Percentiles rank a stretch among this genome's conserved stretches.
Evolutionary conservation across 2,797 vertebrate genomes (phyloP).

Genomic region (Morus bassanus): DNA sequence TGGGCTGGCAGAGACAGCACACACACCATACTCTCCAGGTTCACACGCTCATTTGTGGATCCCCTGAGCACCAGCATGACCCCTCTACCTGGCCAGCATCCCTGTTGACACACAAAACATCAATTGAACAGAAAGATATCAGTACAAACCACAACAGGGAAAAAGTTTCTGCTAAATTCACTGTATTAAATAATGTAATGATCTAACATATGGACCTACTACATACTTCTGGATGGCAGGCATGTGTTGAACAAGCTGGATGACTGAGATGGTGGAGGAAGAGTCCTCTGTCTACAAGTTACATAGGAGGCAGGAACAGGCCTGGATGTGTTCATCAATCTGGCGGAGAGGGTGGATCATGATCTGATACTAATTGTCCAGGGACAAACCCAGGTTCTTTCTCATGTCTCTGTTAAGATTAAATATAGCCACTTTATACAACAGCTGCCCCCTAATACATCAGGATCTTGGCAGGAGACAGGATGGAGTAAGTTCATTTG

Average conservation of each 20-base stretch:
- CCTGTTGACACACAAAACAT: not conserved
- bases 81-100: accelerated
- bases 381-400: not conserved
- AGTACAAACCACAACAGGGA: not conserved
- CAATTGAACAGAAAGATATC: not conserved
- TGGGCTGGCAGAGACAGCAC: not conserved
- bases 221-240: not conserved
- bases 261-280: not conserved
- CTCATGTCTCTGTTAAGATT: not conserved
- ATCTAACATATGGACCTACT: not conserved
- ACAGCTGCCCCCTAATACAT: not conserved
- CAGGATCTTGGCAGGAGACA: not conserved
- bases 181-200: not conserved
- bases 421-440: not conserved
- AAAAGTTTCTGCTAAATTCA: not conserved
- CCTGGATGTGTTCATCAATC: not conserved
- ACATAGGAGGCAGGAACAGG: not conserved
- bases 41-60: accelerated
- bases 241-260: not conserved
- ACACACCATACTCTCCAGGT: accelerated
- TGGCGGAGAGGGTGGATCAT: not conserved
- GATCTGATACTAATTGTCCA: not conserved
- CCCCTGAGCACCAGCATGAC: accelerated
- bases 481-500: not conserved
- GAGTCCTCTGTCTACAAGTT: not conserved